Conservation (phyloP, 1,140 invertebrate species). For the Meteorus sp. region DNA sequence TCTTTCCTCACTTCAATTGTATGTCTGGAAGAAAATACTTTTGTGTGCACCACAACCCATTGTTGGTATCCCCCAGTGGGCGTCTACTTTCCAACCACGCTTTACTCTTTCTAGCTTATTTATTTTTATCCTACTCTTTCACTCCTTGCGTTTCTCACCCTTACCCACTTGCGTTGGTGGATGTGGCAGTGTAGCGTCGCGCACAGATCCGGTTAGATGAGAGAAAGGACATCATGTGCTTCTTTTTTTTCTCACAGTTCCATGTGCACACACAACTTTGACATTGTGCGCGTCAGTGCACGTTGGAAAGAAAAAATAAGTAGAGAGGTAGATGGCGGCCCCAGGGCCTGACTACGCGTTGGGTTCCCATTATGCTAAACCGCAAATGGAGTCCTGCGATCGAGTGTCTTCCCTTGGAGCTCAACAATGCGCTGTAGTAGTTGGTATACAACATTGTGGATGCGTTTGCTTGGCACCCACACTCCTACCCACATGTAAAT, state of each 20-base stretch:
- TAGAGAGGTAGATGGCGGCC: constrained; percentile 29
- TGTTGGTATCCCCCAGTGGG: constrained; percentile 31
- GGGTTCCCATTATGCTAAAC: constrained; percentile 61
- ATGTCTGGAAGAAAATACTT: constrained; percentile 32
- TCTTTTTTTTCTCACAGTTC: not conserved
- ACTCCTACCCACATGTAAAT: not conserved
- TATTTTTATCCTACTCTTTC: constrained; percentile 41
- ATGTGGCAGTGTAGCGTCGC: constrained; percentile 21
- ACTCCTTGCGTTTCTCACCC: no score
- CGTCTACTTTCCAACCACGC: constrained; percentile 26
- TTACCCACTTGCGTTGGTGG: no score
- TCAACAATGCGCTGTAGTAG: constrained; percentile 43
- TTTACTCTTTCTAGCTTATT: constrained; percentile 34
- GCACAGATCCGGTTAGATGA: constrained; percentile 24
- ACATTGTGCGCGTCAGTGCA: not conserved
- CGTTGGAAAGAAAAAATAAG: not conserved
- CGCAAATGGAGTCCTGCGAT: constrained; percentile 61
- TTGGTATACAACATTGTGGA: no score
- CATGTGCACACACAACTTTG: not conserved
- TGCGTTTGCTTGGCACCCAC: not conserved
- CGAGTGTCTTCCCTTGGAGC: constrained; percentile 51
- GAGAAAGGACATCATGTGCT: constrained; percentile 18
- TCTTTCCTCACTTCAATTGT: constrained; percentile 2
- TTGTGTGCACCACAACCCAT: constrained; percentile 30
- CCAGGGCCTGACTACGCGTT: constrained; percentile 47